Conservation (phyloP, 2,113 vertebrate species). For the Brevimyrus niger region DNA sequence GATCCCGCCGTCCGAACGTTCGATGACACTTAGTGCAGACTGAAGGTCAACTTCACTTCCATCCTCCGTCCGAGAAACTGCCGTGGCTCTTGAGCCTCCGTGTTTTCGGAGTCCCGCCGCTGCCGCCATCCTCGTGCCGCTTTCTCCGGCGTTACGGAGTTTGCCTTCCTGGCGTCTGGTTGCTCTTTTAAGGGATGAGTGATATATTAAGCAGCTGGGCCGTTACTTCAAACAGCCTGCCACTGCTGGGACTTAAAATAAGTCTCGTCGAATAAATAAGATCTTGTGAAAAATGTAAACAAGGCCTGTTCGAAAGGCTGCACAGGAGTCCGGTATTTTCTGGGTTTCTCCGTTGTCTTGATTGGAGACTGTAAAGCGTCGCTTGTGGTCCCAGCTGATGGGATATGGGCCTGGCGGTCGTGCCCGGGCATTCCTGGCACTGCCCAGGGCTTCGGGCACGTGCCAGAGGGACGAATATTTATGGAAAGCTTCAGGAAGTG, state of each 20-base stretch:
- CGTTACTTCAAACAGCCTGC: background rate
- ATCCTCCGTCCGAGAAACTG: background rate
- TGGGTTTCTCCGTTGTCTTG: background rate
- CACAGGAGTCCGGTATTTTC: background rate
- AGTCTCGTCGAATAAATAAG: background rate
- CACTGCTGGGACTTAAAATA: background rate
- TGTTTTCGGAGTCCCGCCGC: background rate
- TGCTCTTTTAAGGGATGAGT: background rate
- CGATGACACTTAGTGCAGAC: background rate
- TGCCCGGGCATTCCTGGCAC: background rate
- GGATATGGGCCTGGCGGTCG: background rate
- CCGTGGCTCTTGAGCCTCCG: background rate
- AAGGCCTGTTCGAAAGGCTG: background rate
- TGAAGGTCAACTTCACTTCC: background rate
- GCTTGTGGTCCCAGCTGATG: background rate
- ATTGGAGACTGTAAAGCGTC: background rate
- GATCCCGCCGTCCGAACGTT: background rate
- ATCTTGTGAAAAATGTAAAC: background rate
- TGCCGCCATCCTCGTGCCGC: background rate
- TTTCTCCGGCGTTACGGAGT: background rate
- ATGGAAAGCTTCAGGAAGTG: background rate
- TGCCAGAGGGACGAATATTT: background rate
- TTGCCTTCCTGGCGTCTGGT: background rate
- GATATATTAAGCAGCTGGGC: constrained; percentile 5
- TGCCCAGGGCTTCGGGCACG: background rate